Evolutionary conservation across 2,797 vertebrate genomes (phyloP), one percentile per base, ranked within the genome.

Genomic region (Sebastes dallii): DNA sequence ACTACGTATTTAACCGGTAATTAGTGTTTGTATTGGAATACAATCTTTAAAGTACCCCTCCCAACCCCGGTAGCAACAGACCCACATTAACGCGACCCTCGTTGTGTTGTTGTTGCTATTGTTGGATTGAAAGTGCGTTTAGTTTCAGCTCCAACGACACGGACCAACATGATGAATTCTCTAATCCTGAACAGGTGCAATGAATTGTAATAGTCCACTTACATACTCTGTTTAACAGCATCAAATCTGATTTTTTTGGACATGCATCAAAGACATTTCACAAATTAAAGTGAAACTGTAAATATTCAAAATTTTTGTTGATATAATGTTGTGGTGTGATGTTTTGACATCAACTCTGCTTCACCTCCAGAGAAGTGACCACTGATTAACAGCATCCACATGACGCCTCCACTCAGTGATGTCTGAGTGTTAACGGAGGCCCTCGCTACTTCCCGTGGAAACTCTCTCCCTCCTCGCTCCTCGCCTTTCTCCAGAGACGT

Each of bases 361-460:
- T 54, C 16, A 20, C 5, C 56, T 68, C 25, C 16, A 25, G 8
- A 52, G 29, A 25, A 65, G 34, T 27, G 72, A 68, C 42, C 76
- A 52, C 62, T 42, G 72, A 66, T 62, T 81, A 84, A 86, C 62
- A 68, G 56, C 39, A 55, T 66, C 75, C 84, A 73, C 80, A 68
- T 83, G 80, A 85, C 22, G n/a, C 32, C 66, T 55, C 56, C 20
- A 25, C 54, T 32, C 29, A 3, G 59, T 9, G 36, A 58, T 73
- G 72, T 58, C 61, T 68, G 39, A 25, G 64, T 54, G 25, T 73
- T 71, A 34, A n/a, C 27, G 22, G 72, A 29, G 64, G 66, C 66
- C 25, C 34, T 68, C 56, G 11, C 68, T 68, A 18, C 68, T 68
- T 74, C 74, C 54, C 52, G 12, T 4, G 60, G 58, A 86, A 77